phyloP scores from a whole-genome alignment of 37 sponge, comb jelly and placozoan genomes.

The Spongilla lacustris region DNA sequence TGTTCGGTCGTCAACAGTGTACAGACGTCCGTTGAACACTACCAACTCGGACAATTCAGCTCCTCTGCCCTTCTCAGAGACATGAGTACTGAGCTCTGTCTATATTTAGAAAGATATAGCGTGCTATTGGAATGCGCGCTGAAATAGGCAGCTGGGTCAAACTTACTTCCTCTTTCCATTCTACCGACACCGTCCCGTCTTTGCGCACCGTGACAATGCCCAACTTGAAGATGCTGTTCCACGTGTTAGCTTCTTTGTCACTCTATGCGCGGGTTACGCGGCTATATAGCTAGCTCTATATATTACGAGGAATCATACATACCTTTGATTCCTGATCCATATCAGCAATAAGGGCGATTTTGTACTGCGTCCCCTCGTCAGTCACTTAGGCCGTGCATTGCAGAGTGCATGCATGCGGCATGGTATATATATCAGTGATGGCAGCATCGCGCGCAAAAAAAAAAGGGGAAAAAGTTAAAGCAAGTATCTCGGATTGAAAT shows the following conservation, averaged over 20 bases:
- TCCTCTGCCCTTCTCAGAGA: conserved; percentile 89
- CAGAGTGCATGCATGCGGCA: too few relatives aligned
- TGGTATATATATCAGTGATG: too few relatives aligned
- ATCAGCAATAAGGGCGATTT: conserved; percentile 78
- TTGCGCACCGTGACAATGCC: conserved; percentile 45
- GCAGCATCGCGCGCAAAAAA: too few relatives aligned
- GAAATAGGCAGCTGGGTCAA: too few relatives aligned
- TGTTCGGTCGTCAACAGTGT: conserved; percentile 92
- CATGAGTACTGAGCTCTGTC: conserved; percentile 43
- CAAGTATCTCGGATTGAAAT: too few relatives aligned
- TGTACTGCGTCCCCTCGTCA: conserved; percentile 22
- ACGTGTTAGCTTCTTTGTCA: conserved; percentile 20
- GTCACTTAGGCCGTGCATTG: background rate
- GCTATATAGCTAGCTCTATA: too few relatives aligned
- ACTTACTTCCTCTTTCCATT: conserved; percentile 39
- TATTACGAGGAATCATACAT: too few relatives aligned
- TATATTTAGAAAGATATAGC: too few relatives aligned
- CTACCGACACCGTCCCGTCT: conserved; percentile 24
- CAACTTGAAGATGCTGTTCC: conserved; percentile 59
- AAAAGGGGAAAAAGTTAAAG: too few relatives aligned
- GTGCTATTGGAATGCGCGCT: too few relatives aligned
- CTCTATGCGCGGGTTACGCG: too few relatives aligned
- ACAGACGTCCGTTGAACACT: conserved; percentile 82
- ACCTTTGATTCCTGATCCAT: conserved; percentile 73
- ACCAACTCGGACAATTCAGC: conserved; percentile 93